phyloP scores from a whole-genome alignment of 2,113 vertebrate species.

The Bombycilla garrulus region DNA sequence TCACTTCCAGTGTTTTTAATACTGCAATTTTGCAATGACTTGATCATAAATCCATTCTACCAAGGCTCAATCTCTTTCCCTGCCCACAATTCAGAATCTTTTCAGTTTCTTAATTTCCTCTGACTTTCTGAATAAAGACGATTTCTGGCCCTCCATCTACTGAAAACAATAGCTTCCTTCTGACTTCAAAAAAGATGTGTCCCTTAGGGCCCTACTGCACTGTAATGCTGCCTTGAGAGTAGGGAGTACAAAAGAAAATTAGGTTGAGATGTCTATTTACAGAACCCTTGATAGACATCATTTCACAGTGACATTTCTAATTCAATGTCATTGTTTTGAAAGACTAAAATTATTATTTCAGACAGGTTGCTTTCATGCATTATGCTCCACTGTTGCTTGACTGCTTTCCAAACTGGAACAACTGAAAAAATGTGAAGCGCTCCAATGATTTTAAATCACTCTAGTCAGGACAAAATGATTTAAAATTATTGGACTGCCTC shows the following conservation, averaged over 20 bases:
- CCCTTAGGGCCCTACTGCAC: not conserved
- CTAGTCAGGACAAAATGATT: not conserved
- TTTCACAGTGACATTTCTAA: slow-evolving; percentile 17
- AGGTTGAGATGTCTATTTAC: slow-evolving; percentile 15
- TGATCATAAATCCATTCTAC: not conserved
- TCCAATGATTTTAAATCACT: slow-evolving; percentile 43
- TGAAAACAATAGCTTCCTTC: slow-evolving; percentile 39
- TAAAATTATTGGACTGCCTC: slow-evolving; percentile 42
- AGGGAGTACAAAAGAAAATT: not conserved
- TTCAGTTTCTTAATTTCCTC: slow-evolving; percentile 21
- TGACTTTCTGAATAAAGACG: slow-evolving; percentile 31
- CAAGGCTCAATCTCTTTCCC: not conserved
- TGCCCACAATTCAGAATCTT: slow-evolving; percentile 19
- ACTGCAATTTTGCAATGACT: slow-evolving; percentile 7
- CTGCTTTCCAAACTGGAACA: slow-evolving; percentile 26
- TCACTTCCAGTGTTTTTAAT: not conserved
- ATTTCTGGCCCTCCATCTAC: slow-evolving; percentile 9
- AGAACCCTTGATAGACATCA: not conserved
- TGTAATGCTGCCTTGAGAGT: not conserved
- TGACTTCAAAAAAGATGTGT: slow-evolving; percentile 8
- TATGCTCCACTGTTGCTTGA: slow-evolving; percentile 3
- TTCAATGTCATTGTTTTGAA: not conserved
- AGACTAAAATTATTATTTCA: slow-evolving; percentile 18
- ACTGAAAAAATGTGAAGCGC: slow-evolving; percentile 32
- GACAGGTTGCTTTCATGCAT: slow-evolving; percentile 20